A percentile compares a stretch with the other conserved stretches of the same genome.
phyloP scores from a whole-genome alignment of 2,113 vertebrate genomes.

The Morone saxatilis region DNA sequence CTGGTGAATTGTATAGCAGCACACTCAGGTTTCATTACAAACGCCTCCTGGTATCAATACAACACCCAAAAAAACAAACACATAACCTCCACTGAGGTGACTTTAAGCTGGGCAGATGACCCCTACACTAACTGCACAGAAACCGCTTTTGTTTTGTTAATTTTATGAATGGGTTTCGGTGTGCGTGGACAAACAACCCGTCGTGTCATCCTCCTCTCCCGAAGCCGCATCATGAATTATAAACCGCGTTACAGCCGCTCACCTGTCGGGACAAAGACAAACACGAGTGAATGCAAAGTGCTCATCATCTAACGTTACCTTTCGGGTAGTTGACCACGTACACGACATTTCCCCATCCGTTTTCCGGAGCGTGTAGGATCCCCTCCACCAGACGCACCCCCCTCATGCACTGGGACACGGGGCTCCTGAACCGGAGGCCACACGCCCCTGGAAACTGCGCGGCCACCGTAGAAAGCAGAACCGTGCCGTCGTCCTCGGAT shows the following conservation, averaged over 20 bases:
- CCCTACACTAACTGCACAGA: too few species aligned
- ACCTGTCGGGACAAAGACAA: neutral
- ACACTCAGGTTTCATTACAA: neutral
- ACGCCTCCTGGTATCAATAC: too few species aligned
- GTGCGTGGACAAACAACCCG: conserved; percentile 26
- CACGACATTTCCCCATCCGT: conserved; percentile 95
- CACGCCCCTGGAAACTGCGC: conserved; percentile 98
- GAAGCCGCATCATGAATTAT: conserved; percentile 48
- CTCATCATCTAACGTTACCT: too few species aligned
- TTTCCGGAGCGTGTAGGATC: conserved; percentile 93
- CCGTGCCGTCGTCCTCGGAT: conserved; percentile 95
- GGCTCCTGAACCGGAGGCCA: conserved; percentile 95
- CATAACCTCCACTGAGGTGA: too few species aligned
- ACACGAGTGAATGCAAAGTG: accelerated
- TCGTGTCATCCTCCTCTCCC: neutral
- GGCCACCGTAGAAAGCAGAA: conserved; percentile 95
- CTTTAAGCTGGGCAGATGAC: too few species aligned
- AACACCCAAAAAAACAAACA: neutral
- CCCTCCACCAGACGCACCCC: conserved; percentile 96
- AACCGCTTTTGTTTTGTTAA: too few species aligned
- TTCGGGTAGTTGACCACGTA: conserved; percentile 98
- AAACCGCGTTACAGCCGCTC: conserved; percentile 15
- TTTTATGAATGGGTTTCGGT: conserved; percentile 6
- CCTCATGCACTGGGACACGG: conserved; percentile 97
- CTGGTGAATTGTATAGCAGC: neutral